Base-by-base conservation (phyloP, 2,797 vertebrate species). In the Hephaestus fuliginosus region DNA sequence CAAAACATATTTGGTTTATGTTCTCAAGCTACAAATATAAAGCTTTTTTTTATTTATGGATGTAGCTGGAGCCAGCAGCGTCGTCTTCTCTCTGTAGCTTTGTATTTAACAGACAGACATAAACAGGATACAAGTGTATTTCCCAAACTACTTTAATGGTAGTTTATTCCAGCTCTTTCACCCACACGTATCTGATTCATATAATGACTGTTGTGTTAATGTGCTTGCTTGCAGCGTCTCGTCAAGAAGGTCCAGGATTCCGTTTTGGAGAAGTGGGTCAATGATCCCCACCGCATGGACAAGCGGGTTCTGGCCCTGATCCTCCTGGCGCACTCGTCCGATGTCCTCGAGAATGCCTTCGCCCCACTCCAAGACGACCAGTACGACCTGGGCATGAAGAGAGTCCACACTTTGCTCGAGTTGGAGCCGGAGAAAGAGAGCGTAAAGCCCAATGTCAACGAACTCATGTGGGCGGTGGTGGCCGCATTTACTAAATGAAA, bases 341-440 rank as follows among this genome's bases (percentile, higher is more conserved):
- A 99, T 64, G 98, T 99, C 33, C 96, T 99, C 44, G 98, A 99
- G 95, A 99, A 99, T 30, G 97, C 98, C 83, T 99, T 99, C 30
- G 97, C 98, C n/a, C 98, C 98, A 0, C 97, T 99, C 18, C 93
- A 98, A 91, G 98, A 99, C 3, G 97, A 99, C 88, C 97, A 98
- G 93, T 99, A 99, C 68, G 97, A 99, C 93, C 91, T 99, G 81
- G 98, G 96, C 89, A 99, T 98, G 94, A 99, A 98, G 94, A 96
- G 97, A 88, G 97, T 98, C 79, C 96, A 97, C 80, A 95, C 96
- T 77, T 96, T 99, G 57, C 94, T 99, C 28, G 98, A 99, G 95
- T 95, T 99, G 91, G 98, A 99, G 92, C 97, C 97, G 0, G 98
- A 99, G 89, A 96, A 95, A 36, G 98, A 99, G 90, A 96, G 97